phyloP scores from a whole-genome alignment of 2,888 invertebrate genomes.

The Ypsolopha scabrella region DNA sequence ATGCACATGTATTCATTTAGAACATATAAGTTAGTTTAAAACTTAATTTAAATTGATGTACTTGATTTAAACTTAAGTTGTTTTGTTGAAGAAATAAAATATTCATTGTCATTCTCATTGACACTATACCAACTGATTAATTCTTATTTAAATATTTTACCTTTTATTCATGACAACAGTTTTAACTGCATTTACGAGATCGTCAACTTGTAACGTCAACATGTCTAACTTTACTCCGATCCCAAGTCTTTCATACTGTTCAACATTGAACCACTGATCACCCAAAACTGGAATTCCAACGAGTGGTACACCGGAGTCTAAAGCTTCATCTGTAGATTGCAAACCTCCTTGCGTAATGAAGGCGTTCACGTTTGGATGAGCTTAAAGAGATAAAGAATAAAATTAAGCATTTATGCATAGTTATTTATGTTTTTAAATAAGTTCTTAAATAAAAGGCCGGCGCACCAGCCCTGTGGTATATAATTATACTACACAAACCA shows the following conservation, averaged over 20 bases:
- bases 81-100: no score
- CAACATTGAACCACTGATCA: slow-evolving; percentile 23
- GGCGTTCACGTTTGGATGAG: slow-evolving; percentile 28
- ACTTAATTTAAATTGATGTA: no score
- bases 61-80: no score
- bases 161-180: not conserved
- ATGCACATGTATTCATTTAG: no score
- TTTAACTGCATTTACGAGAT: slow-evolving; percentile 11
- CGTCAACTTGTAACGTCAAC: slow-evolving; percentile 10
- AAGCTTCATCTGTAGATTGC: slow-evolving; percentile 26
- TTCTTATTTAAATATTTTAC: not conserved
- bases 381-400: not conserved
- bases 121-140: not conserved
- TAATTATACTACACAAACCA: no score
- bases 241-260: slow-evolving; percentile 7
- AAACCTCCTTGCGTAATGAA: slow-evolving; percentile 31
- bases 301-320: slow-evolving; percentile 19
- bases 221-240: slow-evolving; percentile 17
- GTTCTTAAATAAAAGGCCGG: no score
- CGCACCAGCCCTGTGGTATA: no score
- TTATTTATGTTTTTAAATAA: no score
- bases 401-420: no score
- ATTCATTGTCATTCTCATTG: no score
- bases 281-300: slow-evolving; percentile 22
- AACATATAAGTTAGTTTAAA: no score